These are phyloP conservation scores for Diplosoma virens DNA, from an alignment of 23 tunicate genomes.

Conservation along the genomic window DNA sequence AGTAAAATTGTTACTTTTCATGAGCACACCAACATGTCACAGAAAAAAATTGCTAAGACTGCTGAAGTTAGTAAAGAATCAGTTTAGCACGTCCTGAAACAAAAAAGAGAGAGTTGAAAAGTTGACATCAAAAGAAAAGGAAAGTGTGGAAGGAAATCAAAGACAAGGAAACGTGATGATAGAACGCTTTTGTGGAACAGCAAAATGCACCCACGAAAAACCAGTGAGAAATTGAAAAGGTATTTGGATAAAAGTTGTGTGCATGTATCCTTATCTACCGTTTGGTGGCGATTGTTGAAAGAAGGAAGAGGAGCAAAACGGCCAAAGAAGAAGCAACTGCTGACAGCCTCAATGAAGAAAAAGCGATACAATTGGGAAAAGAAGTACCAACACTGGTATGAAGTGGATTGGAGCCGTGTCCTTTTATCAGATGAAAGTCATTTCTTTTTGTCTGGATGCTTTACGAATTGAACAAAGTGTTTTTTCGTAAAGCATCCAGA, in stretches of 20 bases:
- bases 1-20: too few relatives aligned
- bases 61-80: not conserved
- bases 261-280: not conserved
- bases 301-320: constrained; percentile 11
- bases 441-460: not conserved
- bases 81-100: not conserved
- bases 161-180: too few relatives aligned
- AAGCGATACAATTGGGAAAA: constrained; percentile 16
- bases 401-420: constrained; percentile 11
- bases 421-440: constrained; percentile 3
- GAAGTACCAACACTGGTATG: constrained; percentile 11
- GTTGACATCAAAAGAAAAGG: not conserved
- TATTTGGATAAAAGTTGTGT: not conserved
- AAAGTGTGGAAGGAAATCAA: too few relatives aligned
- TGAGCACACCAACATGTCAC: too few relatives aligned
- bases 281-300: not conserved
- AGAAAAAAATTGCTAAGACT: too few relatives aligned
- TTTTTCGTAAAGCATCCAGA: too few relatives aligned
- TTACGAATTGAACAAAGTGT: too few relatives aligned
- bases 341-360: constrained; percentile 6
- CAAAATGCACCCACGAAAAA: not conserved
- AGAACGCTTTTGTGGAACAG: not conserved
- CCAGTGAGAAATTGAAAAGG: not conserved
- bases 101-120: not conserved
- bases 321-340: constrained; percentile 5